Evolutionary conservation across 1,140 invertebrate species (phyloP), one percentile per base, ranked within the genome.

Genomic region (Scylla paramamosain): DNA sequence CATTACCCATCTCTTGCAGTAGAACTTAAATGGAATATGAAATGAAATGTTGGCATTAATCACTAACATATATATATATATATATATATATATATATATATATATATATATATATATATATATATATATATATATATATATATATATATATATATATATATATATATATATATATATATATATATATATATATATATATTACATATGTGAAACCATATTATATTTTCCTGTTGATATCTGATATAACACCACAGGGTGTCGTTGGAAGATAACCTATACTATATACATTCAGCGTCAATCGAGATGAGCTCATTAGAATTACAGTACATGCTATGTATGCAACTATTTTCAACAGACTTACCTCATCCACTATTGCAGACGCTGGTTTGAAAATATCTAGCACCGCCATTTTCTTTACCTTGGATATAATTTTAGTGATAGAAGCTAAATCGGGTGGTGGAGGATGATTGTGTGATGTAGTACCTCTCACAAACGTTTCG

Each of bases 351-450:
- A 29, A 20, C 48, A 59, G 39, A 45, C 46, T 91, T 59, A 52
- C 52, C 46, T 91, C 52, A 59, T 91, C 52, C 4, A 59, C 90
- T 91, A 91, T 91, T 28, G 28, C 90, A 91, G 46, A 52, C 45
- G 45, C 46, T 91, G 46, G n/a, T 91, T 91, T 91, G 52, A 91
- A 91, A 31, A 91, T 16, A 48, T 92, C 91, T 92, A 83, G 91
- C 83, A n/a, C 91, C 67, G 91, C 48, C 91, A 92, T 67, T 83
- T 92, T 83, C 59, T 92, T 92, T 46, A n/a, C 91, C 46, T 92
- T 3, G 4, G 48, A 93, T 48, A 25, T 87, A 87, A 93, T 84
- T 87, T 87, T 93, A 29, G 93, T 48, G 84, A 83, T 88, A 46
- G 28, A 87, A 87, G 46, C 93, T 83, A 83, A 93, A 32, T 46